Evolutionary conservation across 2,113 vertebrate genomes (phyloP).

Genomic region (Pelobates fuscus): DNA sequence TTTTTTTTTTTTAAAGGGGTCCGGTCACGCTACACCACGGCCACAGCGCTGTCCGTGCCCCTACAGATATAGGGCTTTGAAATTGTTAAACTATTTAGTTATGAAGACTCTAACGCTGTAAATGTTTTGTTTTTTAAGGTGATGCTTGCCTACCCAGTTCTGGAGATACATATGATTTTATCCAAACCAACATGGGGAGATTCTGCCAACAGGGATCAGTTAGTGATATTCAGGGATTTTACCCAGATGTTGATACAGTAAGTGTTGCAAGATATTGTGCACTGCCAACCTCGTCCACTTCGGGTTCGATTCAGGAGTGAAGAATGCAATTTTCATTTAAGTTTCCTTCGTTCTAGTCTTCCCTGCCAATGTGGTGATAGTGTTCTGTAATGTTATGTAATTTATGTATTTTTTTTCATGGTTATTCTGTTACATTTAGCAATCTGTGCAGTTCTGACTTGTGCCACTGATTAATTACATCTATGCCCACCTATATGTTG

Average conservation of each 20-base stretch:
- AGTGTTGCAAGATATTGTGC: conserved; percentile 51
- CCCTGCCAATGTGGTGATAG: not conserved
- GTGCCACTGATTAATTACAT: too few relatives aligned
- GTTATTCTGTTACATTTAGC: not conserved
- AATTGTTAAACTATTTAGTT: too few relatives aligned
- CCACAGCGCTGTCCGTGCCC: too few relatives aligned
- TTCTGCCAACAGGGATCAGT: conserved; percentile 43
- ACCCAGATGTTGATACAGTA: conserved; percentile 51
- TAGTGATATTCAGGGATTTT: conserved; percentile 45
- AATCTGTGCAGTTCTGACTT: too few relatives aligned
- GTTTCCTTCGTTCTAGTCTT: not conserved
- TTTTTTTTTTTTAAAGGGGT: too few relatives aligned
- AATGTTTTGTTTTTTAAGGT: conserved; percentile 32
- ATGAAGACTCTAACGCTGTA: not conserved
- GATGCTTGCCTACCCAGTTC: conserved; percentile 6
- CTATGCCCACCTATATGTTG: too few relatives aligned
- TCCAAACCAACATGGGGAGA: conserved; percentile 46
- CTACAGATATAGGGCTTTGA: too few relatives aligned
- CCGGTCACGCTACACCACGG: too few relatives aligned
- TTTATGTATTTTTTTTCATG: conserved; percentile 10
- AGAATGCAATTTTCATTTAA: conserved; percentile 5
- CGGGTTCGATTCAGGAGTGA: conserved; percentile 13
- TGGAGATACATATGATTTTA: not conserved
- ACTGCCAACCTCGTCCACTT: too few relatives aligned
- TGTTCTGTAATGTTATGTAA: not conserved